These are phyloP conservation scores for Clivina fossor DNA, from an alignment of 2,888 invertebrate genomes.

Conservation along the genomic window DNA sequence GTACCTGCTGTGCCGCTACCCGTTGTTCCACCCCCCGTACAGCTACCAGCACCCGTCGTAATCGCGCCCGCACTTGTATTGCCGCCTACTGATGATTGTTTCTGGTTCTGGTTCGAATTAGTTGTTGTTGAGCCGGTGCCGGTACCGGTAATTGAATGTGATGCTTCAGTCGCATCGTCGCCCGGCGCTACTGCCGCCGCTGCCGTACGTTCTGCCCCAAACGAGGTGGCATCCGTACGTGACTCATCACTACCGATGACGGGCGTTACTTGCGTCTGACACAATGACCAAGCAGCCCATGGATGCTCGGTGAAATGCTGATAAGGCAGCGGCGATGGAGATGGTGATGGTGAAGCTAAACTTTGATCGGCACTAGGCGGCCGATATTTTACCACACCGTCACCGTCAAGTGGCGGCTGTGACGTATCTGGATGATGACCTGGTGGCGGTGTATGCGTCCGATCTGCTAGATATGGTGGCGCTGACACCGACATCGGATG, in stretches of 20 bases:
- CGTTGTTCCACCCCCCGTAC: not conserved
- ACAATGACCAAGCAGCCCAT: conserved; percentile 67
- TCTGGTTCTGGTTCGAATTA: conserved; percentile 2
- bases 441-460: conserved; percentile 63
- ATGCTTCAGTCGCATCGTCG: conserved; percentile 37
- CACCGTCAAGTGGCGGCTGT: conserved; percentile 55
- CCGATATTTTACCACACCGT: conserved; percentile 62
- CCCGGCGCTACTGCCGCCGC: conserved; percentile 28
- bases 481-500: conserved; percentile 74
- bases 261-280: conserved; percentile 65
- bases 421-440: conserved; percentile 52
- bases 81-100: no score
- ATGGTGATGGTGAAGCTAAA: conserved; percentile 54
- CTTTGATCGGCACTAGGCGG: conserved; percentile 70
- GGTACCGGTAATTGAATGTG: conserved; percentile 15
- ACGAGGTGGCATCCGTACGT: conserved; percentile 48
- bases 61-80: not conserved
- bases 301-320: conserved; percentile 54
- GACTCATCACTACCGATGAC: conserved; percentile 38
- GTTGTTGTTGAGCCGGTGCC: not conserved
- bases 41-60: conserved; percentile 1
- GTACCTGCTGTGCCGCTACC: conserved; percentile 35
- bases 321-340: conserved; percentile 43
- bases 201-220: conserved; percentile 38
- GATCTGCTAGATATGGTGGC: conserved; percentile 68